Evolutionary conservation across 1,140 invertebrate species (phyloP).

Genomic region (Aphelinus atriplicis): DNA sequence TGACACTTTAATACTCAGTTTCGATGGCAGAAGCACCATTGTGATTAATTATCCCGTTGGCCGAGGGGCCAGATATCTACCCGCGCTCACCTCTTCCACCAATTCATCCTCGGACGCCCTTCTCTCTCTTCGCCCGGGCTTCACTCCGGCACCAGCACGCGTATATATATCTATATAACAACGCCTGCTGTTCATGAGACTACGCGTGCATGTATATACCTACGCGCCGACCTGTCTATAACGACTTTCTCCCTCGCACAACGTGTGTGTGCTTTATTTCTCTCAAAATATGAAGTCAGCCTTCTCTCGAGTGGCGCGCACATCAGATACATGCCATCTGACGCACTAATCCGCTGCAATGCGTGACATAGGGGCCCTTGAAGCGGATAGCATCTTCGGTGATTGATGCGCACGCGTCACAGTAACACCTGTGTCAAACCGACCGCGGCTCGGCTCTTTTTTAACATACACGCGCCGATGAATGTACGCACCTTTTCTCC

Average conservation of each 20-base stretch:
- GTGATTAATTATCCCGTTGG: constrained; percentile 34
- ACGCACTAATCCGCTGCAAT: too few relatives aligned
- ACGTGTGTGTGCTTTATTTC: too few relatives aligned
- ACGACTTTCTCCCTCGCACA: background rate
- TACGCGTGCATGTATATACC: background rate
- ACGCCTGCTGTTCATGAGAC: constrained; percentile 12
- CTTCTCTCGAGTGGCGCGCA: too few relatives aligned
- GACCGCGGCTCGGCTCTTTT: too few relatives aligned
- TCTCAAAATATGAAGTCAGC: too few relatives aligned
- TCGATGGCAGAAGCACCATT: constrained; percentile 39
- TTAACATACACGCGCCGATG: too few relatives aligned
- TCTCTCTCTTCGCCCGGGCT: background rate
- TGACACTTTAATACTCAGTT: constrained; percentile 56
- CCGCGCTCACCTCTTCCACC: background rate
- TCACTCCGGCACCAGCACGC: background rate
- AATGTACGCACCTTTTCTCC: too few relatives aligned
- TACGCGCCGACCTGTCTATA: constrained; percentile 10
- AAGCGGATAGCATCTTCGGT: too few relatives aligned
- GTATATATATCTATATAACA: background rate
- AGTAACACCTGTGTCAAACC: too few relatives aligned
- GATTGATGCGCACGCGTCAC: too few relatives aligned
- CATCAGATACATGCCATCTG: too few relatives aligned
- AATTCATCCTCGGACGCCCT: background rate
- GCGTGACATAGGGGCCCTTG: too few relatives aligned
- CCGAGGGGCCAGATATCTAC: background rate